phyloP scores from a whole-genome alignment of 2,888 invertebrate genomes.

The Gibbula magus region DNA sequence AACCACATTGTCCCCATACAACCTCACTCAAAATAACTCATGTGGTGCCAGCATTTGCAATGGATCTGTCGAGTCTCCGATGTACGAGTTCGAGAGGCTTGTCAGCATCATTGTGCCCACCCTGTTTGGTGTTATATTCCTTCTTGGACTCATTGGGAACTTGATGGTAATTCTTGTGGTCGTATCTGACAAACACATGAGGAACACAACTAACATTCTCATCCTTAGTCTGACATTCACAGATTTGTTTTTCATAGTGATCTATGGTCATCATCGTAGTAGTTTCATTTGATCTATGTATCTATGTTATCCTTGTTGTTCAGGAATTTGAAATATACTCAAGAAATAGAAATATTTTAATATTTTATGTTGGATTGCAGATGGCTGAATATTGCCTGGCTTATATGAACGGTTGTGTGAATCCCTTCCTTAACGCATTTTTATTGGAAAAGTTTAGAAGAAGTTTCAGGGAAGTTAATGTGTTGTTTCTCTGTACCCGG shows the following conservation, averaged over 20 bases:
- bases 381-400: slow-evolving; percentile 78
- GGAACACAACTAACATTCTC: slow-evolving; percentile 92
- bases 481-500: slow-evolving; percentile 57
- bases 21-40: neutral
- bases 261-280: slow-evolving; percentile 95
- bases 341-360: too few relatives aligned
- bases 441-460: slow-evolving; percentile 94
- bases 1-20: neutral
- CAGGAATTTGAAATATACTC: slow-evolving; percentile 85
- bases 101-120: slow-evolving; percentile 75
- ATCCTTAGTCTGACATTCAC: slow-evolving; percentile 93
- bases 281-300: slow-evolving; percentile 92
- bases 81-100: slow-evolving; percentile 46
- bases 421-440: slow-evolving; percentile 95
- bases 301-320: slow-evolving; percentile 83
- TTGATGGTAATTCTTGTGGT: slow-evolving; percentile 91
- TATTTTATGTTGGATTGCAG: slow-evolving; percentile 77
- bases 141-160: slow-evolving; percentile 92
- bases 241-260: slow-evolving; percentile 91
- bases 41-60: neutral
- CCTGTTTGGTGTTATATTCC: slow-evolving; percentile 89
- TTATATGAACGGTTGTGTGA: slow-evolving; percentile 95
- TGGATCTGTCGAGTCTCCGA: neutral
- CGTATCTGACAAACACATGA: slow-evolving; percentile 91
- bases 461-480: slow-evolving; percentile 82